These are phyloP conservation scores for Betta splendens DNA, from an alignment of 2,797 vertebrate genomes.

Conservation along the genomic window DNA sequence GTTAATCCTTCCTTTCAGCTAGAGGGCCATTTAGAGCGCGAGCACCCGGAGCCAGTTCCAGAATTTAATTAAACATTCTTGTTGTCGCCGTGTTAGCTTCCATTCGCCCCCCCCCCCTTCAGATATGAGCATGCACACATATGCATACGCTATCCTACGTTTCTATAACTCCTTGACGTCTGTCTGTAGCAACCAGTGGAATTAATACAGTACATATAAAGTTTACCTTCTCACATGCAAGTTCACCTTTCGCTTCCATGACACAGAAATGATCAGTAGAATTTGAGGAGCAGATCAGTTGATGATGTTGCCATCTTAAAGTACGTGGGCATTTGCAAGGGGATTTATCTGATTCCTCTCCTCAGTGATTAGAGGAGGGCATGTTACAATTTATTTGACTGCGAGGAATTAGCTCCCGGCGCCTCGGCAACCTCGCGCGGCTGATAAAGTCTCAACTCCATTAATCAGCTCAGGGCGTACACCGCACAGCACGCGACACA, in stretches of 20 bases:
- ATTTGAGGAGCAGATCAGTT: slow-evolving; percentile 16
- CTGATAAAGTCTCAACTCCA: slow-evolving; percentile 49
- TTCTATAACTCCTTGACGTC: too few species aligned
- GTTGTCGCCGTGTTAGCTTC: slow-evolving; percentile 65
- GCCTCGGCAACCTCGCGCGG: slow-evolving; percentile 24
- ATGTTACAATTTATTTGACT: slow-evolving; percentile 59
- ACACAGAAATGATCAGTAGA: slow-evolving; percentile 13
- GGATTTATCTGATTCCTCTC: slow-evolving; percentile 36
- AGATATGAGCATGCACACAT: slow-evolving; percentile 56
- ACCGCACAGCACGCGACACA: too few species aligned
- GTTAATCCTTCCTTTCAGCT: slow-evolving; percentile 82
- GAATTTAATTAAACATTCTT: slow-evolving; percentile 84
- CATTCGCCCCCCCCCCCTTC: slow-evolving; percentile 43
- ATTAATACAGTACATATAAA: slow-evolving; percentile 8
- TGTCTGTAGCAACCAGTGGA: slow-evolving; percentile 20
- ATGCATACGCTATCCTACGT: slow-evolving; percentile 17
- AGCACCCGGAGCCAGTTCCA: slow-evolving; percentile 70
- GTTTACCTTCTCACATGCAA: slow-evolving; percentile 24
- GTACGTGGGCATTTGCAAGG: slow-evolving; percentile 16
- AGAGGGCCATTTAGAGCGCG: slow-evolving; percentile 77
- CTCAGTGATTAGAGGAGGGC: slow-evolving; percentile 47
- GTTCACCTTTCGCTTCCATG: slow-evolving; percentile 17
- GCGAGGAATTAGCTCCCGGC: slow-evolving; percentile 66
- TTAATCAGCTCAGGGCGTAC: slow-evolving; percentile 57
- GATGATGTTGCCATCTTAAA: too few species aligned